These are phyloP conservation scores for Malurus alboscapulatus DNA, from an alignment of 2,113 vertebrate species.

Conservation along the genomic window DNA sequence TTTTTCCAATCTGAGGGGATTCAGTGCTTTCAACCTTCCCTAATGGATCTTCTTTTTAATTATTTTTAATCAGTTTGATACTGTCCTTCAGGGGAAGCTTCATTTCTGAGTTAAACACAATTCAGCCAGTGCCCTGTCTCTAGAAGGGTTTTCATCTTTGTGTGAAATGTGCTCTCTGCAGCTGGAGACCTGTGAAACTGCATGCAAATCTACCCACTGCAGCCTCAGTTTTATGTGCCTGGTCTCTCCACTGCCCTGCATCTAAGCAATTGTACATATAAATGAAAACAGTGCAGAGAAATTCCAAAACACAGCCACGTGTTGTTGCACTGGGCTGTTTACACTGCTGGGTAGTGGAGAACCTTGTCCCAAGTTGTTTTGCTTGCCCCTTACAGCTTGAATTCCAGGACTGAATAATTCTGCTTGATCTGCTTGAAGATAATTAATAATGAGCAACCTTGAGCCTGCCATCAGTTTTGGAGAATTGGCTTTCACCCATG, in stretches of 20 bases:
- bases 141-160: background rate
- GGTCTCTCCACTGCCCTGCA: background rate
- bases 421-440: background rate
- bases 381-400: background rate
- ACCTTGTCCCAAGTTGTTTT: background rate
- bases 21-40: background rate
- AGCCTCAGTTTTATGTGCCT: background rate
- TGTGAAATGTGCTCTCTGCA: background rate
- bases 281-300: background rate
- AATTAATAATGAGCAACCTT: background rate
- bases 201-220: background rate
- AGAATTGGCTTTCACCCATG: background rate
- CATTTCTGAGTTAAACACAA: background rate
- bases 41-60: constrained; percentile 21
- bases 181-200: background rate
- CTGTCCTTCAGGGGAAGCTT: background rate
- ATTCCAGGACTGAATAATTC: background rate
- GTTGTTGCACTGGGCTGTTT: background rate
- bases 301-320: background rate
- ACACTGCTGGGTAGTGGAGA: background rate
- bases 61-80: constrained; percentile 16
- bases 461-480: background rate
- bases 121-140: background rate
- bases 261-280: background rate
- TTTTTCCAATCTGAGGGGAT: constrained; percentile 4